Percentiles rank a stretch among this genome's conserved stretches.
phyloP scores from a whole-genome alignment of 92 coral and sea anemone genomes.

The Siderastrea siderea region DNA sequence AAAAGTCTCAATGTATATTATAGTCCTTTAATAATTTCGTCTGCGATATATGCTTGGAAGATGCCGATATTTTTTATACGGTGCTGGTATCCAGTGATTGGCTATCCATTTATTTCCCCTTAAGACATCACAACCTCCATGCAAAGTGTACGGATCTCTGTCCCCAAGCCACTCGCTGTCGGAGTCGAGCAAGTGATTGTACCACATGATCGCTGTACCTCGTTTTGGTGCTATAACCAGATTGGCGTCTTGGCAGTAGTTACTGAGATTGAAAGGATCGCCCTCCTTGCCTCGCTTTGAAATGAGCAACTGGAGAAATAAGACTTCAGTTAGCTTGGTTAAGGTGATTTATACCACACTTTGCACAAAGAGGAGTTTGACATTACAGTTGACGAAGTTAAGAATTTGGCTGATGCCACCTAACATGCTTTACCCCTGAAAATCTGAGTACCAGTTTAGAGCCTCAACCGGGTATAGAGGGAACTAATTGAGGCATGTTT shows the following conservation, averaged over 20 bases:
- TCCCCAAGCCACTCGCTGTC: constrained; percentile 77
- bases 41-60: constrained; percentile 63
- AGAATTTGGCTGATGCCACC: background rate
- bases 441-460: too few relatives aligned
- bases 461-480: too few relatives aligned
- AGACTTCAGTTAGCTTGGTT: background rate
- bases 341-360: background rate
- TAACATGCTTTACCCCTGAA: too few relatives aligned
- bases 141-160: constrained; percentile 74
- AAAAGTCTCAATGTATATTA: background rate
- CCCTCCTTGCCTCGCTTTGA: constrained; percentile 59
- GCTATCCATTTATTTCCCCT: constrained; percentile 86
- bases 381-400: background rate
- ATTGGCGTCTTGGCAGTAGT: constrained; percentile 79
- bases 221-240: constrained; percentile 72
- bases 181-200: constrained; percentile 79
- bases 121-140: constrained; percentile 83
- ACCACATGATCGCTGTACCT: constrained; percentile 91
- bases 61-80: constrained; percentile 58
- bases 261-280: constrained; percentile 81
- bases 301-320: constrained; percentile 21
- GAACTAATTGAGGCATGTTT: too few relatives aligned
- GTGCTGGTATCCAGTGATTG: constrained; percentile 85
- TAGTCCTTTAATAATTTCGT: background rate
- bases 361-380: background rate